phyloP scores from a whole-genome alignment of 2,888 invertebrate species.

The Stramonita haemastoma region DNA sequence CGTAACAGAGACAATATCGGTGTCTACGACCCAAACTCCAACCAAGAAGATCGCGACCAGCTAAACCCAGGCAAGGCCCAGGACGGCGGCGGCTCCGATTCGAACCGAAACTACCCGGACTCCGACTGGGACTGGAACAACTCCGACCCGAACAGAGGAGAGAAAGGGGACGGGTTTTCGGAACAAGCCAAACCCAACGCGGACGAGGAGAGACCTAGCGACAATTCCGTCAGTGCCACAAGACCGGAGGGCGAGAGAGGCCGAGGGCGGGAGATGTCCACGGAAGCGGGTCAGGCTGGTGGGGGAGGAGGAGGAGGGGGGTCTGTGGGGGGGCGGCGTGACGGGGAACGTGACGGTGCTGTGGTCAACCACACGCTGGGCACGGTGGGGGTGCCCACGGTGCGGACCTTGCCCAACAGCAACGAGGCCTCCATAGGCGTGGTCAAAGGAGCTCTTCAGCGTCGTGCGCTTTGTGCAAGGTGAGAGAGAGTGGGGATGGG shows the following conservation, averaged over 20 bases:
- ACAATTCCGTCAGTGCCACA: conserved; percentile 25
- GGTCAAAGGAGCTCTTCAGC: conserved; percentile 73
- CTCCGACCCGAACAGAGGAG: not conserved
- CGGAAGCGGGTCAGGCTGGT: not conserved
- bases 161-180: not conserved
- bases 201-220: not conserved
- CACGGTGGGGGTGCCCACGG: conserved; percentile 40
- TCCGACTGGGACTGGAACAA: not conserved
- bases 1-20: not conserved
- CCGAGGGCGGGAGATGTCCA: not conserved
- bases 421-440: conserved; percentile 65
- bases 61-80: no score
- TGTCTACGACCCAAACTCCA: not conserved
- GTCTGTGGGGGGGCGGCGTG: conserved; percentile 5
- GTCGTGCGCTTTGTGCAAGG: conserved; percentile 73
- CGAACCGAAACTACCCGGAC: not conserved
- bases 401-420: conserved; percentile 10
- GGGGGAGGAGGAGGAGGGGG: no score
- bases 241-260: not conserved
- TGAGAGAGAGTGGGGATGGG: conserved; percentile 46
- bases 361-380: conserved; percentile 53
- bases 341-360: conserved; percentile 51
- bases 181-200: not conserved
- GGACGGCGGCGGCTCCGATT: not conserved
- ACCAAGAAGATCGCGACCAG: not conserved